These are phyloP conservation scores for Nesidiocoris tenuis DNA, from an alignment of 2,888 invertebrate species.

Conservation along the genomic window DNA sequence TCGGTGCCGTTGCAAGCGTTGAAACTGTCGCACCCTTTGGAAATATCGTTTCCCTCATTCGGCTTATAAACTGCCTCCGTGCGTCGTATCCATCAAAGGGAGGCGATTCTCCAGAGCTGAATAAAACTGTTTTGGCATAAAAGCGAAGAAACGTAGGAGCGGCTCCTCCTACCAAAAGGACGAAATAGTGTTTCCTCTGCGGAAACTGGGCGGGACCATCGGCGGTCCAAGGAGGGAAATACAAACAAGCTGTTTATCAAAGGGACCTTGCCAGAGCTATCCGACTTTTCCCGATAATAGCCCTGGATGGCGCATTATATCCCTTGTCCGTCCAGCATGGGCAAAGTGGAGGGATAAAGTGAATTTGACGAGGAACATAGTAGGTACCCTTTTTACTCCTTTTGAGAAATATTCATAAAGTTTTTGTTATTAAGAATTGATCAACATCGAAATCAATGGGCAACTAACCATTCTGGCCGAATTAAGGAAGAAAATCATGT, in stretches of 20 bases:
- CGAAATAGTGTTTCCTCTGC: conserved; percentile 26
- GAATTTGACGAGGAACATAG: too few species aligned
- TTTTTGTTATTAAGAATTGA: too few species aligned
- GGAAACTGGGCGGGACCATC: conserved; percentile 11
- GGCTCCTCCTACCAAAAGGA: conserved; percentile 7
- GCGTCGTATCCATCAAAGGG: conserved; percentile 28
- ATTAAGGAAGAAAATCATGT: too few species aligned
- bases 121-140: conserved; percentile 36
- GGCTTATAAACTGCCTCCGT: conserved; percentile 32
- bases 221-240: conserved; percentile 9
- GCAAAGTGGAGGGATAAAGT: not conserved
- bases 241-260: conserved; percentile 38
- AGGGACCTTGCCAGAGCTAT: not conserved
- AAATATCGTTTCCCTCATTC: conserved; percentile 37
- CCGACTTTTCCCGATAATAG: not conserved
- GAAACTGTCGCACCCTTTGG: conserved; percentile 25
- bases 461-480: too few species aligned
- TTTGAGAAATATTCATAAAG: too few species aligned
- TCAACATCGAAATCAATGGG: too few species aligned
- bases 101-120: conserved; percentile 13
- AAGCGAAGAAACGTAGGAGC: conserved; percentile 12
- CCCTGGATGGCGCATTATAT: not conserved
- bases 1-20: not conserved
- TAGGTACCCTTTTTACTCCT: too few species aligned
- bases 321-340: not conserved